These are phyloP conservation scores for Kuschelorhynchus macadamiae DNA, from an alignment of 2,888 invertebrate genomes.

Conservation along the genomic window DNA sequence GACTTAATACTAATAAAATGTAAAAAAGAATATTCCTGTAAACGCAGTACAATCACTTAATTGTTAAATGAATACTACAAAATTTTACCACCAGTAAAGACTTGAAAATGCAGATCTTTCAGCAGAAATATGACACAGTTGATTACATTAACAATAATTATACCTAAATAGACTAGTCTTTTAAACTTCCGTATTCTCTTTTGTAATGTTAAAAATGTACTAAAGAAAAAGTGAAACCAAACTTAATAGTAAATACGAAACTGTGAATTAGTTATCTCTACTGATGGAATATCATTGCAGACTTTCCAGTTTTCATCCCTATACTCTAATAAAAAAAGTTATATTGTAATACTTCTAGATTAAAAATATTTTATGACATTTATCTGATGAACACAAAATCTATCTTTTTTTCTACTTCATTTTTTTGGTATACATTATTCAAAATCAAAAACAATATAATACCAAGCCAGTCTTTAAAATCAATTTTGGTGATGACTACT, in stretches of 20 bases:
- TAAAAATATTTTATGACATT: conserved; percentile 10
- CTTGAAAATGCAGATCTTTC: neutral
- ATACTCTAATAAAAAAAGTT: neutral
- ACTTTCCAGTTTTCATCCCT: too few species aligned
- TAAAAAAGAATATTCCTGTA: conserved; percentile 27
- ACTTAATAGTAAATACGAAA: too few species aligned
- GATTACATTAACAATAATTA: too few species aligned
- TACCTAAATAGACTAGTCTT: too few species aligned
- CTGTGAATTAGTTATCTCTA: too few species aligned
- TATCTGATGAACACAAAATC: conserved; percentile 27
- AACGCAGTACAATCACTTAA: conserved; percentile 32
- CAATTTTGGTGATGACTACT: conserved; percentile 25
- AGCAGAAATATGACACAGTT: too few species aligned
- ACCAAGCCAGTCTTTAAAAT: conserved; percentile 39
- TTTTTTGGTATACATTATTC: conserved; percentile 34
- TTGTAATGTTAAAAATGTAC: too few species aligned
- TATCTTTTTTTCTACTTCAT: conserved; percentile 10
- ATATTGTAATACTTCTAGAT: conserved; percentile 7
- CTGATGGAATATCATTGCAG: too few species aligned
- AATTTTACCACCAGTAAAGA: neutral
- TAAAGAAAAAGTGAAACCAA: too few species aligned
- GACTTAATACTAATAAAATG: neutral
- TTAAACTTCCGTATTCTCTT: too few species aligned
- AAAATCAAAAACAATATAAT: conserved; percentile 15
- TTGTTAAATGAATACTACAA: conserved; percentile 6